Base-by-base conservation (phyloP, 2,888 invertebrate genomes). In the Drosophila greeni region DNA sequence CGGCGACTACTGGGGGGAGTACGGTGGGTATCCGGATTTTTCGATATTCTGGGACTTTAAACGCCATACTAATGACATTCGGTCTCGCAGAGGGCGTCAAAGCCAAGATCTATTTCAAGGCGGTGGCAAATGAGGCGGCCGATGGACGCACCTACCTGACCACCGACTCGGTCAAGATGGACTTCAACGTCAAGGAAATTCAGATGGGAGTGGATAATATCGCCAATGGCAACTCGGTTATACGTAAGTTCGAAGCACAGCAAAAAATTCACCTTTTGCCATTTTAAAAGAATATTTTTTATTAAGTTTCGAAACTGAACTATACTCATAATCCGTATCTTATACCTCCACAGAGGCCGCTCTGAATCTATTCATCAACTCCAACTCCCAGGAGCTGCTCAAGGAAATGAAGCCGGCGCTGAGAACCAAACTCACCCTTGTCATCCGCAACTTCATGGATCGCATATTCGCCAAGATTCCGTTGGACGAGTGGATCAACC, bases 1-100 rank as follows among this genome's bases (percentile, higher is more conserved):
- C 51, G 95, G 95, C 5, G 95, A 95, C 86, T 95, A 95, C 88
- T 95, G 95, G 95, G 95, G 95, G 59, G 95, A 95, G 89, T 95
- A 95, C 84, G 94, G 95, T 95, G 86, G 89, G 86, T 74, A 42
- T 31, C n/a, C 33, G 36, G n/a, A 20, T 8, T 9, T 20, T 31
- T 31, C 14, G 9, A 47, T 31, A 20, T 7, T 24, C 33, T 43
- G 33, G 20, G 18, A 47, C 26, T 23, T 29, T 20, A 26, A 5
- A 43, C 26, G 33, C 23, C 36, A 16, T 34, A 8, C 58, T 60
- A 33, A 45, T 33, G 18, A 26, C 31, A 34, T n/a, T 45, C 24
- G n/a, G 24, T 33, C n/a, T n/a, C 34, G 12, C 88, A 95, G 95
- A 95, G 85, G 94, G 94, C 49, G 95, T 95, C 12, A 94, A 93